Conservation (phyloP, 2,888 invertebrate species). For the Maniola hyperantus region DNA sequence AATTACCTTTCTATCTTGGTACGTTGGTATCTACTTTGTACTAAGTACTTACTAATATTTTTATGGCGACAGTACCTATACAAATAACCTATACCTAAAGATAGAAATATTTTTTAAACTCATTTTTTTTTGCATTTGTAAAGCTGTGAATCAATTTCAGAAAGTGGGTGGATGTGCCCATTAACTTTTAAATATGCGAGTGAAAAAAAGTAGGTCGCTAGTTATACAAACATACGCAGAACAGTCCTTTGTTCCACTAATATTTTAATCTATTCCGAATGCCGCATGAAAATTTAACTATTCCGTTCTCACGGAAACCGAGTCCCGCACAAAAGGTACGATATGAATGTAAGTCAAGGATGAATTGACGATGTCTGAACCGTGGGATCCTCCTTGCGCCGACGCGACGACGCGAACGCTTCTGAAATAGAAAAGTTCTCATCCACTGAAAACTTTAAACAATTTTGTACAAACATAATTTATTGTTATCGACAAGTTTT, state of each 20-base stretch:
- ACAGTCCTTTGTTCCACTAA: constrained; percentile 35
- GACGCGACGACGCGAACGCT: constrained; percentile 28
- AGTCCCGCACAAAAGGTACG: constrained; percentile 75
- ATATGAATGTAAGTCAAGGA: constrained; percentile 80
- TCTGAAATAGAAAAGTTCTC: constrained; percentile 41
- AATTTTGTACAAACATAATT: constrained; percentile 32
- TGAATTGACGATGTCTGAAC: constrained; percentile 63
- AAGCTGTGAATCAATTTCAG: constrained; percentile 7
- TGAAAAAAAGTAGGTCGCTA: constrained; percentile 24
- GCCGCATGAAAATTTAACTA: constrained; percentile 58
- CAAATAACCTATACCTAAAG: too few species aligned
- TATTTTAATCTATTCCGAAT: constrained; percentile 53
- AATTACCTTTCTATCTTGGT: too few species aligned
- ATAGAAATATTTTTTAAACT: background rate
- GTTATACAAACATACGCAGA: constrained; percentile 19
- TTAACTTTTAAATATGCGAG: constrained; percentile 24
- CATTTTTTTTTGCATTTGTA: background rate
- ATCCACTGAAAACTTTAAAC: constrained; percentile 30
- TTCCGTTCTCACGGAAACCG: constrained; percentile 75
- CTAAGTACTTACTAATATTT: too few species aligned
- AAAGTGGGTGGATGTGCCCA: constrained; percentile 4
- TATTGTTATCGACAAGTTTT: constrained; percentile 20
- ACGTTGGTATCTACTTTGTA: too few species aligned
- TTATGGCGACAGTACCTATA: too few species aligned
- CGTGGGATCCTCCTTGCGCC: constrained; percentile 67